phyloP scores from a whole-genome alignment of 2,797 vertebrate species.

The Aplochiton taeniatus region DNA sequence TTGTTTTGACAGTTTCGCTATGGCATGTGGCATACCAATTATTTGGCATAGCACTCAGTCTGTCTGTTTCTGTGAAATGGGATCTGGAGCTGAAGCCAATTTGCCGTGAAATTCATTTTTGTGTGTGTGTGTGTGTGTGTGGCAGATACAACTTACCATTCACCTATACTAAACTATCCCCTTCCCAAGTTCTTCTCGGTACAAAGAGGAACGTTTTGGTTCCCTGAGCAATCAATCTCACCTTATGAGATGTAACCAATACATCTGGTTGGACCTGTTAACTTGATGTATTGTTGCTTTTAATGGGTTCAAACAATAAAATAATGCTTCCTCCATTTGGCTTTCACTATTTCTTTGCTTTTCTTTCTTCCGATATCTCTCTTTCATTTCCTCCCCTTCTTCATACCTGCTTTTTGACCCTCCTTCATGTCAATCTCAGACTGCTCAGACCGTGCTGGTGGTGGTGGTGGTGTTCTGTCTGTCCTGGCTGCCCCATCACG shows the following conservation, averaged over 20 bases:
- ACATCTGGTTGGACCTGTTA: background rate
- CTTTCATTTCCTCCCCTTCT: slow-evolving; percentile 2
- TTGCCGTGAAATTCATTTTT: slow-evolving; percentile 38
- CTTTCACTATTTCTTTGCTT: too few relatives aligned
- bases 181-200: background rate
- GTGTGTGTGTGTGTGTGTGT: background rate
- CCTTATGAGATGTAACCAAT: background rate
- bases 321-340: too few relatives aligned
- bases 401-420: background rate
- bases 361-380: background rate
- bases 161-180: slow-evolving; percentile 9
- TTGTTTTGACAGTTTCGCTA: background rate
- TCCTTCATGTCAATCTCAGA: slow-evolving; percentile 72
- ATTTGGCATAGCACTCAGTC: slow-evolving; percentile 28
- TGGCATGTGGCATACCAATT: slow-evolving; percentile 14
- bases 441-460: slow-evolving; percentile 94
- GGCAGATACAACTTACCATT: slow-evolving; percentile 5
- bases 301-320: too few relatives aligned
- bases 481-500: slow-evolving; percentile 95
- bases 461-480: slow-evolving; percentile 98
- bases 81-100: slow-evolving; percentile 17
- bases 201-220: background rate
- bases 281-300: too few relatives aligned
- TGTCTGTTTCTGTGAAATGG: slow-evolving; percentile 9
- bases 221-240: too few relatives aligned